Evolutionary conservation across 2,888 invertebrate species (phyloP).

Genomic region (Dolichopus griseipennis): DNA sequence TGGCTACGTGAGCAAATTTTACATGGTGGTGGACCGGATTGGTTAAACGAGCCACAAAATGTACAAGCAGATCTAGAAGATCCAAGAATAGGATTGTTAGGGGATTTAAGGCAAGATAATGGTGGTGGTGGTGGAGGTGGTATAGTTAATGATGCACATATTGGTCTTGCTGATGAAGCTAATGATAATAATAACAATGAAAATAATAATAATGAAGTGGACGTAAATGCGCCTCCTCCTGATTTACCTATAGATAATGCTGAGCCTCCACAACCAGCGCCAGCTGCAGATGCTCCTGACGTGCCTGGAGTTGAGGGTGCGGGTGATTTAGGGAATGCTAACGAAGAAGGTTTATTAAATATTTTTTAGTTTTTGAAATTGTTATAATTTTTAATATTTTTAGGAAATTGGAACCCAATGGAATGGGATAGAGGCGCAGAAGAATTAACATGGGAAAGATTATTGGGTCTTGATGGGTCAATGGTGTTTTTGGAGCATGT

Average conservation of each 20-base stretch:
- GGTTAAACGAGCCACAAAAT: slow-evolving; percentile 53
- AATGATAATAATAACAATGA: slow-evolving; percentile 25
- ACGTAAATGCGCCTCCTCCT: slow-evolving; percentile 20
- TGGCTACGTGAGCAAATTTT: slow-evolving; percentile 98
- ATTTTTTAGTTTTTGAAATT: slow-evolving; percentile 33
- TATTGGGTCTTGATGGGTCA: slow-evolving; percentile 92
- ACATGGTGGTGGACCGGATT: slow-evolving; percentile 94
- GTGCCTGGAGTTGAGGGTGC: slow-evolving; percentile 40
- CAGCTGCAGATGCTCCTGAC: slow-evolving; percentile 35
- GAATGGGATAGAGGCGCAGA: slow-evolving; percentile 98
- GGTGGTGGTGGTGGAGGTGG: background rate
- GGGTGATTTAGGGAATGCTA: slow-evolving; percentile 46
- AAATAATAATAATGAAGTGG: slow-evolving; percentile 42
- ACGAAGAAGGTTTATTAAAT: slow-evolving; percentile 51
- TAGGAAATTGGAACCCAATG: slow-evolving; percentile 91
- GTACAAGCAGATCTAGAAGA: background rate
- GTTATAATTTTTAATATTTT: background rate
- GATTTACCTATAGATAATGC: slow-evolving; percentile 21
- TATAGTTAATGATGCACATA: slow-evolving; percentile 50
- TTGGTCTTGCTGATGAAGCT: slow-evolving; percentile 32
- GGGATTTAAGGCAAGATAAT: background rate
- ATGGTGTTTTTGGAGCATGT: slow-evolving; percentile 96
- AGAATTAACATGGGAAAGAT: slow-evolving; percentile 95
- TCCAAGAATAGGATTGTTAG: background rate
- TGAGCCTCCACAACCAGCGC: slow-evolving; percentile 19